phyloP scores from a whole-genome alignment of 2,888 invertebrate species.

The Coleophora deauratella region DNA sequence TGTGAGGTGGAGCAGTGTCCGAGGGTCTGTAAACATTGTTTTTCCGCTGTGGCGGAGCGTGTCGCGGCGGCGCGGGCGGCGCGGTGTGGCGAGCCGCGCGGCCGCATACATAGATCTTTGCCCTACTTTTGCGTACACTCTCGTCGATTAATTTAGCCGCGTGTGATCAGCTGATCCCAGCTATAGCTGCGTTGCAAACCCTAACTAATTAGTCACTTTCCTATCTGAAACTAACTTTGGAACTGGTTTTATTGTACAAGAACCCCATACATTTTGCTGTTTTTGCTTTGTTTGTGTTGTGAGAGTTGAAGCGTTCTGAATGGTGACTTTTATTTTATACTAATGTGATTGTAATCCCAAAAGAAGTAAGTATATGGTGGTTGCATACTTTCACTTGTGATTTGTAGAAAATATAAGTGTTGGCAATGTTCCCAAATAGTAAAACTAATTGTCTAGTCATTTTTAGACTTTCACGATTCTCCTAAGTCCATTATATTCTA shows the following conservation, averaged over 20 bases:
- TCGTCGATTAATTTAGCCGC: conserved; percentile 66
- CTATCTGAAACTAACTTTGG: not conserved
- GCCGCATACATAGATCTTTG: conserved; percentile 54
- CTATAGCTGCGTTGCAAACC: conserved; percentile 32
- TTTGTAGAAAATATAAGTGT: conserved; percentile 26
- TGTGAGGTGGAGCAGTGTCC: too few species aligned
- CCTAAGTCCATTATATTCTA: too few species aligned
- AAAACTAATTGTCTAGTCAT: conserved; percentile 32
- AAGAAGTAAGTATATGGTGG: conserved; percentile 13
- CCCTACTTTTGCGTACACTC: conserved; percentile 66
- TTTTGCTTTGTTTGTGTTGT: not conserved
- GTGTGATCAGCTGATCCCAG: conserved; percentile 67
- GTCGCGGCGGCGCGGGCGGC: conserved; percentile 28
- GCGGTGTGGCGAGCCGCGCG: conserved; percentile 36
- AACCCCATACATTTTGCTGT: not conserved
- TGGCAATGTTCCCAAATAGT: conserved; percentile 52
- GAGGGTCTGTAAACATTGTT: conserved; percentile 53
- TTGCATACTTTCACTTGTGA: conserved; percentile 14
- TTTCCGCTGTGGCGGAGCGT: conserved; percentile 2
- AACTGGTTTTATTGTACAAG: not conserved
- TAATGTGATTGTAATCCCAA: conserved; percentile 7
- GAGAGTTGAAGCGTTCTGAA: not conserved
- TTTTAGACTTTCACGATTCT: too few species aligned
- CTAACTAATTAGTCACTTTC: conserved; percentile 26
- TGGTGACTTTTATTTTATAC: not conserved